These are phyloP conservation scores for Noturus placidus DNA, from an alignment of 2,113 vertebrate genomes.

Conservation along the genomic window DNA sequence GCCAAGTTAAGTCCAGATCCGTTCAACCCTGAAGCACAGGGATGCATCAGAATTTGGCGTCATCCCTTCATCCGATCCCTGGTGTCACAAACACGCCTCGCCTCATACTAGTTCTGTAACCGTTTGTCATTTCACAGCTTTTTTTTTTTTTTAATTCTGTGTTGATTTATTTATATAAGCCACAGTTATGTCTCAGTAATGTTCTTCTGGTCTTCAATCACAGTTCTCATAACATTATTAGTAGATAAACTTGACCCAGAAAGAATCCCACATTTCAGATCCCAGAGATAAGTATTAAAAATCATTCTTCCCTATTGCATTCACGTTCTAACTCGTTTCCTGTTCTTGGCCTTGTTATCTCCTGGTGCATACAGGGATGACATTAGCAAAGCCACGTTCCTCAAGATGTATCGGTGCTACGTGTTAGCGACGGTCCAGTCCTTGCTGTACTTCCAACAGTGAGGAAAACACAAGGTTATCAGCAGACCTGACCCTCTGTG, in stretches of 20 bases:
- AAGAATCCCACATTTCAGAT: slow-evolving; percentile 30
- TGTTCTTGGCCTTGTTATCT: slow-evolving; percentile 45
- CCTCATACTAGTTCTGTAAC: neutral
- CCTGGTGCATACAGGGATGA: slow-evolving; percentile 35
- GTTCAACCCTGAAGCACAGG: slow-evolving; percentile 21
- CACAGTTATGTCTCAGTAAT: neutral
- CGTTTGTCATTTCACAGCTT: neutral
- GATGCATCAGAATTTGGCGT: neutral
- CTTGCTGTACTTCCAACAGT: slow-evolving; percentile 44
- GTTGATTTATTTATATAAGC: slow-evolving; percentile 2
- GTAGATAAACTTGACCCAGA: slow-evolving; percentile 23
- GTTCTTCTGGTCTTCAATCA: slow-evolving; percentile 19
- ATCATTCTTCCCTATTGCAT: slow-evolving; percentile 19
- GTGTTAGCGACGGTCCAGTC: slow-evolving; percentile 30
- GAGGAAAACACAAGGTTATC: slow-evolving; percentile 67
- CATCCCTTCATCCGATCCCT: neutral
- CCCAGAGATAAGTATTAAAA: slow-evolving; percentile 26
- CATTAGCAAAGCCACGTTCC: slow-evolving; percentile 8
- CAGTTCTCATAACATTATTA: neutral
- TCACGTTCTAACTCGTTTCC: slow-evolving; percentile 32
- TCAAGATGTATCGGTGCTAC: slow-evolving; percentile 51
- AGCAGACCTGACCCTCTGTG: slow-evolving; percentile 61
- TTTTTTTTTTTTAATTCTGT: neutral
- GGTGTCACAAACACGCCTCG: neutral
- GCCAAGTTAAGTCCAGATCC: slow-evolving; percentile 53